phyloP scores from a whole-genome alignment of 2,888 invertebrate genomes.

The Ischnura elegans region DNA sequence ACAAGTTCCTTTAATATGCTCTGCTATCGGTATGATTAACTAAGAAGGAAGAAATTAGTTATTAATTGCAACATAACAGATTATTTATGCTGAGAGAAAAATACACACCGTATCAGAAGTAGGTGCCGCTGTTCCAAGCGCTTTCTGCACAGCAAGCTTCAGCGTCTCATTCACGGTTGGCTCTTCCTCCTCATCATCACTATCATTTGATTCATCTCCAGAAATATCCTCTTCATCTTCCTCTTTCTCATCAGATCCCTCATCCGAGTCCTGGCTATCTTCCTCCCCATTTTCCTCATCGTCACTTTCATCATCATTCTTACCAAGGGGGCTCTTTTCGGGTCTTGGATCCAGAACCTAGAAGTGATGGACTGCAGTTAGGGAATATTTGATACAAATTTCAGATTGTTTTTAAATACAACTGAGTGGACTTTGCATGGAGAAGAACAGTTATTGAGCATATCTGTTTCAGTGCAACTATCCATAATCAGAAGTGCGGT shows the following conservation, averaged over 20 bases:
- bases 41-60: no score
- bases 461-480: no score
- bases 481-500: no score
- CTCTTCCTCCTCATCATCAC: conserved; percentile 70
- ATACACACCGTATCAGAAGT: conserved; percentile 34
- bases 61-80: no score
- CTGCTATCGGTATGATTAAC: no score
- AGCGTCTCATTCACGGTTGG: conserved; percentile 86
- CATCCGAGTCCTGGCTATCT: conserved; percentile 72
- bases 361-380: background rate
- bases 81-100: background rate
- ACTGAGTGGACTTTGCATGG: no score
- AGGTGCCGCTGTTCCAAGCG: conserved; percentile 79
- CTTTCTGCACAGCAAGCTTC: conserved; percentile 85
- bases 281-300: conserved; percentile 77
- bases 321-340: conserved; percentile 73
- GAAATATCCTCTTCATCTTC: conserved; percentile 79
- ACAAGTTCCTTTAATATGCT: no score
- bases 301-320: conserved; percentile 76
- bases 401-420: no score
- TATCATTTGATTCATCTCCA: conserved; percentile 77
- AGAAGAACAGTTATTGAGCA: no score
- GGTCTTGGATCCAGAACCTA: conserved; percentile 69
- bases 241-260: conserved; percentile 73
- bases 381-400: no score